A percentile compares a stretch with the other conserved stretches of the same genome.
Evolutionary conservation across 2,797 vertebrate genomes (phyloP).

Genomic region (Pelobates cultripes): DNA sequence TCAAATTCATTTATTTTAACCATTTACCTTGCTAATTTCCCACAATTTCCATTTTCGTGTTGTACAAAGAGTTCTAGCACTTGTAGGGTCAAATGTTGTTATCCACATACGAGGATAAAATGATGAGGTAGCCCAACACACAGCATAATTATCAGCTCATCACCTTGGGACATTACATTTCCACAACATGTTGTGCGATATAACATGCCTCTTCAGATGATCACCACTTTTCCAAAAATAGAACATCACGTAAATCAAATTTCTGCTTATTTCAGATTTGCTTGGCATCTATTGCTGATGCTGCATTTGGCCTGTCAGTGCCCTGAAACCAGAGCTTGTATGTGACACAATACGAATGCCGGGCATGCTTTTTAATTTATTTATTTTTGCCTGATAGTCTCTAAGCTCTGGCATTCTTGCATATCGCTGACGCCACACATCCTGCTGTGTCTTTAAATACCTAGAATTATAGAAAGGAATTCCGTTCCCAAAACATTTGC

Average conservation of each 20-base stretch:
- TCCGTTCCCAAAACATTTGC: too few species aligned
- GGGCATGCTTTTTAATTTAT: neutral
- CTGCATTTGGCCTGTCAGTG: slow-evolving; percentile 11
- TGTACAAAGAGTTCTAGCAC: too few species aligned
- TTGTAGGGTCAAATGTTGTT: slow-evolving; percentile 1
- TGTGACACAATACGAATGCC: slow-evolving; percentile 1
- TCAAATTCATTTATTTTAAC: too few species aligned
- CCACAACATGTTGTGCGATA: slow-evolving; percentile 7
- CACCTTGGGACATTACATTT: slow-evolving; percentile 35
- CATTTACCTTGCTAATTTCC: too few species aligned
- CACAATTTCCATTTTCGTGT: too few species aligned
- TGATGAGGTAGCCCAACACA: slow-evolving; percentile 34
- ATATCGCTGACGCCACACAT: neutral
- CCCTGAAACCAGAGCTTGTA: slow-evolving; percentile 32
- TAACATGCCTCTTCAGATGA: slow-evolving; percentile 27
- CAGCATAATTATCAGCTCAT: slow-evolving; percentile 45
- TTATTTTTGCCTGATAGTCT: neutral
- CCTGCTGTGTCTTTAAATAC: neutral
- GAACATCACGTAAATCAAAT: slow-evolving; percentile 44
- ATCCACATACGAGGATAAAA: slow-evolving; percentile 34
- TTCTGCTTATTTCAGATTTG: slow-evolving; percentile 40
- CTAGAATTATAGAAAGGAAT: neutral
- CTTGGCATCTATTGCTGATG: slow-evolving; percentile 35
- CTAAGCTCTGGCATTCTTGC: too few species aligned
- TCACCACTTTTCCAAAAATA: slow-evolving; percentile 50